Conservation (phyloP, 92 coral and sea anemone species). For the Parazoanthus swiftii region DNA sequence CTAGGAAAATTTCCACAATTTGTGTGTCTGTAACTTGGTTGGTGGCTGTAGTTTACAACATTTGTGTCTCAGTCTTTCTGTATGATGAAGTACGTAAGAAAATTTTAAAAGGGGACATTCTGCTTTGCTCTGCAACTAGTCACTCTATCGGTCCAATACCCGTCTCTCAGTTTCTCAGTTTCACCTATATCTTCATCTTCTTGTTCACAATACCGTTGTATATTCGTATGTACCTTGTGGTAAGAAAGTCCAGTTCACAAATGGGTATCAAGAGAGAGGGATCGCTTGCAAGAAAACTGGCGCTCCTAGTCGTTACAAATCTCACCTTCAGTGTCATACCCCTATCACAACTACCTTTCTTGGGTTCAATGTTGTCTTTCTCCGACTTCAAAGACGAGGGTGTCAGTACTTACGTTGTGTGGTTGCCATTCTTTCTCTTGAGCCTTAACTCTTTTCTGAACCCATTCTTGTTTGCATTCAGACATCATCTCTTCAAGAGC, state of each 20-base stretch:
- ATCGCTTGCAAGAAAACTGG: conserved; percentile 6
- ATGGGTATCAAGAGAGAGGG: conserved; percentile 19
- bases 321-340: conserved; percentile 8
- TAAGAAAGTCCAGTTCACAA: conserved; percentile 15
- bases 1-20: not conserved
- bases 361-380: conserved; percentile 9
- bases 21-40: conserved; percentile 6
- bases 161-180: not conserved
- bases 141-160: not conserved
- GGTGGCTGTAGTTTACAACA: not conserved
- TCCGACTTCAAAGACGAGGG: not conserved
- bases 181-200: not conserved
- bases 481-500: conserved; percentile 25
- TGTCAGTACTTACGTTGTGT: not conserved
- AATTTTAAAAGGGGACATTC: not conserved
- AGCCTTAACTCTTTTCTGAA: not conserved
- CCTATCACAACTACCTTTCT: conserved; percentile 18
- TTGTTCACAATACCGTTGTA: conserved; percentile 18
- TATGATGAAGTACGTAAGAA: not conserved
- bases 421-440: conserved; percentile 13
- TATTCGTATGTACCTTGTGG: conserved; percentile 21
- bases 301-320: conserved; percentile 10
- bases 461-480: conserved; percentile 37
- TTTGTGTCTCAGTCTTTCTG: not conserved
- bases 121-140: conserved; percentile 8